phyloP scores from a whole-genome alignment of 2,888 invertebrate genomes.

The Petrophora chlorosata region DNA sequence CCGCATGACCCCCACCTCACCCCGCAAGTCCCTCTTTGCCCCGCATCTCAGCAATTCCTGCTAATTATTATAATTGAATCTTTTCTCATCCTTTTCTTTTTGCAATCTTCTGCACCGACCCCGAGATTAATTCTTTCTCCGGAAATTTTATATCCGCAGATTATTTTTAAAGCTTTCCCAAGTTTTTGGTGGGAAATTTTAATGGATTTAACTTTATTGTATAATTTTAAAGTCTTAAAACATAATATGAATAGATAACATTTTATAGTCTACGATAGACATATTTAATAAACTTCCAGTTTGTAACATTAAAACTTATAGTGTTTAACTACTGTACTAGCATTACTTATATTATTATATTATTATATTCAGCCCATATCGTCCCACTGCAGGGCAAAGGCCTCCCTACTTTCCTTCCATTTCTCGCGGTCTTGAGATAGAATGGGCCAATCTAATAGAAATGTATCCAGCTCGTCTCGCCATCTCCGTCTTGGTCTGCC shows the following conservation, averaged over 20 bases:
- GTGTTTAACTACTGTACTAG: too few species aligned
- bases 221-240: conserved; percentile 19
- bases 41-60: conserved; percentile 20
- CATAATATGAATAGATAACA: background rate
- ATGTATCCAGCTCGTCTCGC: too few species aligned
- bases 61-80: conserved; percentile 45
- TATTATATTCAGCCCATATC: too few species aligned
- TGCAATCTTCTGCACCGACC: conserved; percentile 33
- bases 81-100: conserved; percentile 37
- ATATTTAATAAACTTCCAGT: too few species aligned
- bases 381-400: too few species aligned
- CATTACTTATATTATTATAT: too few species aligned
- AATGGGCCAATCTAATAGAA: too few species aligned
- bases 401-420: too few species aligned
- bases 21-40: conserved; percentile 1
- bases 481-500: too few species aligned
- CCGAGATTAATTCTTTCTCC: conserved; percentile 32
- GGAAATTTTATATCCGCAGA: conserved; percentile 30
- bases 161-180: conserved; percentile 27
- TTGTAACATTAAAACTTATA: too few species aligned
- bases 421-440: too few species aligned
- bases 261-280: too few species aligned
- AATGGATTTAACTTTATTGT: conserved; percentile 7
- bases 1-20: conserved; percentile 9
- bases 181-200: conserved; percentile 6